Base-by-base conservation (phyloP, 2,113 vertebrate species). In the Dendropsophus ebraccatus region DNA sequence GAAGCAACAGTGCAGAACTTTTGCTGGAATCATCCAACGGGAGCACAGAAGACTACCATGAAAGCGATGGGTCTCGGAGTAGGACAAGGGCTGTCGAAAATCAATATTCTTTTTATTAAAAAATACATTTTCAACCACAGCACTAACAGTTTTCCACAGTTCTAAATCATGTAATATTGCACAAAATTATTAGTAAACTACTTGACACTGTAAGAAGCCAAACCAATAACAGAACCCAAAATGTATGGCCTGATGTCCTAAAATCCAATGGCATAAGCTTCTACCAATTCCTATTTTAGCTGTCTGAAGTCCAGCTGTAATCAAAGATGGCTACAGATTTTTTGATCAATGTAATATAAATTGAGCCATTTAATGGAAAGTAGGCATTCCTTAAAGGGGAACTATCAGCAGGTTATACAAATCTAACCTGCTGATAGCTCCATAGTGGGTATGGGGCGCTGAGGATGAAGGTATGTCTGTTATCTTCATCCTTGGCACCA, bases 91-190 rank as follows among this genome's bases (percentile, higher is more conserved):
- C 98, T 0, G 96, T 99, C 28, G 97, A 99, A 90, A 99, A 99
- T 92, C 98, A 99, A 32, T 99, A 99, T 89, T 98, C 98, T 87
- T 99, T 99, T 93, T 99, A 99, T 92, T 99, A 91, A 98, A 50
- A 4, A 25, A 84, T 70, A 35, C 14, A 17, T 75, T 8, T 49
- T 11, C 49, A 76, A 23, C 4, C 8, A 58, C n/a, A 80, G 65
- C 49, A 62, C 50, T 80, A 60, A 41, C 37, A 13, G 21, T 70
- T 82, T 58, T 54, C 1, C 45, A 11, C 13, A 7, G 35, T 45
- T 54, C 32, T 25, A 49, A 65, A 21, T 67, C 54, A 41, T 30
- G 49, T 60, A 41, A 25, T 28, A 52, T 77, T 58, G 73, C 23
- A 60, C 14, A 73, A 25, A 77, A 78, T 80, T 58, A 35, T 35